phyloP scores from a whole-genome alignment of 2,888 invertebrate species.

The Seira musarum region DNA sequence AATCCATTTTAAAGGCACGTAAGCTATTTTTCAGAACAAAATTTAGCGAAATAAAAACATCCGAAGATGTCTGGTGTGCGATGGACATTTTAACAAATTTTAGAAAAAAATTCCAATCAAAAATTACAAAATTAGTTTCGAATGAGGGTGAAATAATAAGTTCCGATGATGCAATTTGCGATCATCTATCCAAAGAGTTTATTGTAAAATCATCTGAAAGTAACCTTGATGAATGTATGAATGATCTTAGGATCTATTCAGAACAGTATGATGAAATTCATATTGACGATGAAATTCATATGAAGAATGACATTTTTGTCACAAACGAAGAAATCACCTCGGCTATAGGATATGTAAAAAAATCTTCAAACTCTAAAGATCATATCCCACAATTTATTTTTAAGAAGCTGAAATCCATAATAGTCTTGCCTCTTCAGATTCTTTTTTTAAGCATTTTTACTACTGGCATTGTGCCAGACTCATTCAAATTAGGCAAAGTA shows the following conservation, averaged over 20 bases:
- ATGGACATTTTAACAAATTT: constrained; percentile 27
- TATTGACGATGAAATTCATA: no score
- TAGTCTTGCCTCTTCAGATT: constrained; percentile 5
- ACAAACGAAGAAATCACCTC: background rate
- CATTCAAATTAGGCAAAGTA: constrained; percentile 18
- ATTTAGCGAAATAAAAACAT: background rate
- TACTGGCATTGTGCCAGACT: constrained; percentile 1
- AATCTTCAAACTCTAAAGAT: background rate
- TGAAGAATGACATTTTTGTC: background rate
- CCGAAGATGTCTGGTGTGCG: constrained; percentile 7
- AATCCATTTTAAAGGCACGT: background rate
- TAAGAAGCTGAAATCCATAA: constrained; percentile 11
- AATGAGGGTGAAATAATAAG: background rate
- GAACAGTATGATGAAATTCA: no score
- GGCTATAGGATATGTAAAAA: constrained; percentile 11
- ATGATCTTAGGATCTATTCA: background rate
- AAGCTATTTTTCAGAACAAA: background rate
- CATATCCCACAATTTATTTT: constrained; percentile 27
- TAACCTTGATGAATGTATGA: background rate
- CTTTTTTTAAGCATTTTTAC: constrained; percentile 22
- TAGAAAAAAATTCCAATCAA: background rate
- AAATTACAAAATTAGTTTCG: constrained; percentile 24
- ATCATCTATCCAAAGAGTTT: constrained; percentile 26
- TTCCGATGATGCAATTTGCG: constrained; percentile 15
- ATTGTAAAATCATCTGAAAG: constrained; percentile 14